Percentiles rank a stretch among this genome's conserved stretches.
These are phyloP conservation scores for Drosophila testacea DNA, from an alignment of 2,888 invertebrate species.

Conservation along the genomic window DNA sequence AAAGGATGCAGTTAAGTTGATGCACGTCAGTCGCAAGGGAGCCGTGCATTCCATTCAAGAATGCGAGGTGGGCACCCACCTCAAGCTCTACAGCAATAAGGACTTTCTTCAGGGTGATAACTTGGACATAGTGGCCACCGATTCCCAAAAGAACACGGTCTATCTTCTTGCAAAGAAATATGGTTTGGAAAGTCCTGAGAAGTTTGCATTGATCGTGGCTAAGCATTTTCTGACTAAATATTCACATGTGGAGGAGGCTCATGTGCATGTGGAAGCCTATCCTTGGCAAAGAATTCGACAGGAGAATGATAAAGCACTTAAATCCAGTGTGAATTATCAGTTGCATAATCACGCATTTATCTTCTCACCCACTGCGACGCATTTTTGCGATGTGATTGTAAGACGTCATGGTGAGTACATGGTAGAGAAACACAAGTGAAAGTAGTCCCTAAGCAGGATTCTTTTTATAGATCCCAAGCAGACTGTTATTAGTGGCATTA, in stretches of 20 bases:
- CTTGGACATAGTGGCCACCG: constrained; percentile 92
- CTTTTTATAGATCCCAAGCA: constrained; percentile 85
- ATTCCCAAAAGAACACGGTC: constrained; percentile 93
- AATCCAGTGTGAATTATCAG: constrained; percentile 74
- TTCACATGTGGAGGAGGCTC: constrained; percentile 90
- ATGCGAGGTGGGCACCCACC: constrained; percentile 90
- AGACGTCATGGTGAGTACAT: constrained; percentile 88
- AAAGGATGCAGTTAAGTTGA: constrained; percentile 90
- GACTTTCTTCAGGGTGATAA: constrained; percentile 90
- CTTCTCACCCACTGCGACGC: constrained; percentile 88
- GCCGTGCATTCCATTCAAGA: constrained; percentile 90
- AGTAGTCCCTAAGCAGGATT: neutral
- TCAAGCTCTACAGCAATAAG: constrained; percentile 89
- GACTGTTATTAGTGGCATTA: constrained; percentile 89
- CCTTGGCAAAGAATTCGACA: constrained; percentile 90
- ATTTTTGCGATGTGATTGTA: constrained; percentile 90
- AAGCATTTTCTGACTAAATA: constrained; percentile 91
- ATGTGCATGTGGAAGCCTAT: constrained; percentile 90
- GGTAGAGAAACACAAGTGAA: fast-evolving
- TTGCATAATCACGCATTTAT: constrained; percentile 92
- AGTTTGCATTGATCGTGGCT: constrained; percentile 90
- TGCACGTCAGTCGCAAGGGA: constrained; percentile 90
- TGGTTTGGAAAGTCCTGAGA: constrained; percentile 91
- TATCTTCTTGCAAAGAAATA: constrained; percentile 92
- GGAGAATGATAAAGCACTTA: constrained; percentile 81